Base-by-base conservation (phyloP, 2,797 vertebrate species). In the Sebastes vulpes region DNA sequence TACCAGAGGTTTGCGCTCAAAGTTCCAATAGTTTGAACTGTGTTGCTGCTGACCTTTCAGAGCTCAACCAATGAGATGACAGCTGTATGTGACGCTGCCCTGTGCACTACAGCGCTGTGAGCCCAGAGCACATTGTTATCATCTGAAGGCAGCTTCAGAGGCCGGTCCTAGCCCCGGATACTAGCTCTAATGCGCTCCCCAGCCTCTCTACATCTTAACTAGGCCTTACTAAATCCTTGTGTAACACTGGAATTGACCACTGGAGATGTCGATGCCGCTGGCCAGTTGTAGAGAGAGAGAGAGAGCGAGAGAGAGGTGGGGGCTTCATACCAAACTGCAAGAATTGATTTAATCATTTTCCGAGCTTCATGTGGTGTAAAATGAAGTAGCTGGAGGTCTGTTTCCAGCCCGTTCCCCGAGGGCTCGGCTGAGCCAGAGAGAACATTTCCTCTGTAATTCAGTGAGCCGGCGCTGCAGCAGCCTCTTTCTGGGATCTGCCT, bases 371-470 rank as follows among this genome's bases (percentile, higher is more conserved):
- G 59, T 63, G 72, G 29, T 76, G 65, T 42, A 68, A 77, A 77
- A 77, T 65, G 26, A 75, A 78, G 66, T 78, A 60, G 73, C 69
- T 77, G 60, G 50, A 75, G 65, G 77, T 81, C 58, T 84, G 35
- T 65, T 60, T 81, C 58, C 72, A 71, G 42, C 57, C 6, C 10
- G n/a, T 25, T 75, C 72, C 72, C 57, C 2, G 5, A 38, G 59
- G 65, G 75, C 58, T 10, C 9, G 10, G 8, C 56, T 29, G 16
- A 72, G 42, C 64, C 63, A 77, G 53, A 79, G 75, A 72, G 74
- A 74, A 81, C 28, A 61, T 78, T 60, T 73, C 70, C 70, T 74
- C 67, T 80, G 38, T 79, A 59, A 89, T 79, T 84, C 46, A 75
- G 65, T 76, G 69, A 75, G 67, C 72, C 75, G 29, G 76, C 54